These are phyloP conservation scores for Cavia porcellus DNA, from an alignment of 2,113 vertebrate genomes.

Conservation along the genomic window DNA sequence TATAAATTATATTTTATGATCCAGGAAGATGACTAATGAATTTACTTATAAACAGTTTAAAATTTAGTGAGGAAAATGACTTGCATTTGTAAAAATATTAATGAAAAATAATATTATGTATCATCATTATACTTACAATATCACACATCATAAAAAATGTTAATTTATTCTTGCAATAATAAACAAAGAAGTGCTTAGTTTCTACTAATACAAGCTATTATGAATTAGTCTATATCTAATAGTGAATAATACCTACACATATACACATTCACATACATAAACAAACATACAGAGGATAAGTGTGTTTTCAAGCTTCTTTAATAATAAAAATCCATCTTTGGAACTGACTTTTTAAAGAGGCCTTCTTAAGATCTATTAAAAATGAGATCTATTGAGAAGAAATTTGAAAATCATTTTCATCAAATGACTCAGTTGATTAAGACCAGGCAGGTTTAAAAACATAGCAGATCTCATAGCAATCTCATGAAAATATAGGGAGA, in stretches of 20 bases:
- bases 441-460: background rate
- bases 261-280: background rate
- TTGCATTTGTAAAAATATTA: conserved; percentile 37
- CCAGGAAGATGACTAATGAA: conserved; percentile 14
- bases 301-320: background rate
- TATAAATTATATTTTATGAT: background rate
- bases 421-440: background rate
- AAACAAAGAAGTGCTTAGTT: conserved; percentile 17
- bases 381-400: background rate
- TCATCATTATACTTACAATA: background rate
- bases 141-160: background rate
- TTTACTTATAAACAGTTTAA: background rate
- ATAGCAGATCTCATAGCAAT: background rate
- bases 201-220: background rate
- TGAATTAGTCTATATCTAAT: background rate
- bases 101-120: background rate
- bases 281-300: background rate
- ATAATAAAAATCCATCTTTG: background rate
- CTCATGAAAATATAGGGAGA: conserved; percentile 32
- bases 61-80: background rate
- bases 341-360: background rate
- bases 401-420: conserved; percentile 29
- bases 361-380: background rate
- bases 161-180: conserved; percentile 5
- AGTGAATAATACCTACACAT: background rate